Base-by-base conservation (phyloP, 2,888 invertebrate species). In the Druceiella hillmani region DNA sequence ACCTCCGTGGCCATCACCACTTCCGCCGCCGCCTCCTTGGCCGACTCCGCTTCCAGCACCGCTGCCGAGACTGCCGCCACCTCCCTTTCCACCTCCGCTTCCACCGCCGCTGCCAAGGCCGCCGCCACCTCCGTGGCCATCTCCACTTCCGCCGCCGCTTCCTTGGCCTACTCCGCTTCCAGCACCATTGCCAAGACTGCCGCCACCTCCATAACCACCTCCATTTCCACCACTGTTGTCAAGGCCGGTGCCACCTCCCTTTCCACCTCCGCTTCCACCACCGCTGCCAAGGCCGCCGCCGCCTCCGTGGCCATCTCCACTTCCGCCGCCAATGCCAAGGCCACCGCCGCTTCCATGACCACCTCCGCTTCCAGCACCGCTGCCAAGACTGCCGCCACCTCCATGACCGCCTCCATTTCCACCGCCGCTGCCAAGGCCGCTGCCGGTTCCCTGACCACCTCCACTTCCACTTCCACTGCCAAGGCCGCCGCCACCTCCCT, bases 321-420 rank as follows among this genome's bases (percentile, higher is more conserved):
- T 28, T 10, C 45, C 41, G 11, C 38, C 40, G 1, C 41, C 42
- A 5, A 32, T 28, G 3, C 35, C 37, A 3, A 36, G 33, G 3
- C 14, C 30, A 2, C 29, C 35, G 2, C 27, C 33, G 14, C 13
- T 16, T 3, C 33, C 32, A 9, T 25, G 29, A 12, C 24, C 15
- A 9, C 40, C 38, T n/a, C 30, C 29, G 17, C 59, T 59, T 20
- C 64, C 42, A 22, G 64, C 54, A 3, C 51, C 55, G 3, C 55
- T 55, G 2, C 54, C 56, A 1, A 54, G 55, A 3, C 53, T 53
- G 1, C 52, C 52, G 7, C 53, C 52, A 1, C 42, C 36, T 15
- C 55, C 35, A 13, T 17, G 29, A 2, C 20, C 34, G 4, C 20
- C 15, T 4, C 25, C 22, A 7, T 31, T 25, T 16, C 12, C 40